Conservation (phyloP, 2,113 vertebrate species). For the Leucosticte australis region DNA sequence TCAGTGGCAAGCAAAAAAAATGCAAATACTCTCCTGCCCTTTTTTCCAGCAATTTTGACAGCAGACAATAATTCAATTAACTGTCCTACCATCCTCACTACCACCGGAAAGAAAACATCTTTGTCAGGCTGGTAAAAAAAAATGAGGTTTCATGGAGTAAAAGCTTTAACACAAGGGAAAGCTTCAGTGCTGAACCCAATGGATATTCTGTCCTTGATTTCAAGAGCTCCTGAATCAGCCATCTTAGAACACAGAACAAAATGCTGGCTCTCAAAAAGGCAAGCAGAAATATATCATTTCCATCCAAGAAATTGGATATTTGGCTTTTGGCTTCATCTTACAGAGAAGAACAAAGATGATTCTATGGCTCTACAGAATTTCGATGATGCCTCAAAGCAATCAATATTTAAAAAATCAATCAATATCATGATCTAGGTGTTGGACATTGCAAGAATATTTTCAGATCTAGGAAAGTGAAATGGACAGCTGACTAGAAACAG, state of each 20-base stretch:
- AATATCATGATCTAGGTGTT: background rate
- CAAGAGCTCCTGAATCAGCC: background rate
- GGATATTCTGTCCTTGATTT: background rate
- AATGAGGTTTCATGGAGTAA: background rate
- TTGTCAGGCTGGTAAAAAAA: background rate
- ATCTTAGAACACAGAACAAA: background rate
- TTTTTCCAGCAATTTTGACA: conserved; percentile 26
- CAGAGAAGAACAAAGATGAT: background rate
- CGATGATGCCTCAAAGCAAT: background rate
- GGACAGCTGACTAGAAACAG: background rate
- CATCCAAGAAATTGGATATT: background rate
- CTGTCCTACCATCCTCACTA: background rate
- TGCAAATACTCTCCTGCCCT: background rate
- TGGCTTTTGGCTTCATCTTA: background rate
- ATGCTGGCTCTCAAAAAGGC: background rate
- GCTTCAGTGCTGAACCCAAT: background rate
- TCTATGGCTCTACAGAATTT: background rate
- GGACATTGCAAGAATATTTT: background rate
- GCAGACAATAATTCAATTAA: conserved; percentile 27
- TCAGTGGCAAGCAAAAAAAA: background rate
- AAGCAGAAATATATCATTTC: background rate
- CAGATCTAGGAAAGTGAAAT: background rate
- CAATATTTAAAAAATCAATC: background rate
- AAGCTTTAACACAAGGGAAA: background rate
- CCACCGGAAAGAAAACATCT: background rate